Conservation (phyloP, 2,113 vertebrate species). For the Melanerpes aurifrons region DNA sequence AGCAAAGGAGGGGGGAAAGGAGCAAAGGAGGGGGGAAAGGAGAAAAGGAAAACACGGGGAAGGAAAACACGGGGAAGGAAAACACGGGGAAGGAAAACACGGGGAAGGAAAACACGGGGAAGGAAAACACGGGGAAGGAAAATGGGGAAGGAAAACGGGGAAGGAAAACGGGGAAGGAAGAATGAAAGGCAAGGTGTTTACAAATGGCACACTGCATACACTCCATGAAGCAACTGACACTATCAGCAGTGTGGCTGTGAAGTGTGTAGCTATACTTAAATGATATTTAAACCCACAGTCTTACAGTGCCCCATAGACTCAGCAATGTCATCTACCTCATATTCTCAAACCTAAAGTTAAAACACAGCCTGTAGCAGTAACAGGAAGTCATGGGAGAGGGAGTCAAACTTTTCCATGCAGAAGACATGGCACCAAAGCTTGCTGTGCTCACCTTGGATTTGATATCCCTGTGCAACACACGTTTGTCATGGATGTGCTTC, state of each 20-base stretch:
- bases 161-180: background rate
- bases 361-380: background rate
- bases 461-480: constrained; percentile 90
- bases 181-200: background rate
- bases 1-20: too few relatives aligned
- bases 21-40: too few relatives aligned
- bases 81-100: too few relatives aligned
- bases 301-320: background rate
- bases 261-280: background rate
- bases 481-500: constrained; percentile 88
- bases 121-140: too few relatives aligned
- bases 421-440: background rate
- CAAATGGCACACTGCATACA: background rate
- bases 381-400: background rate
- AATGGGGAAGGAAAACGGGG: too few relatives aligned
- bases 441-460: constrained; percentile 89
- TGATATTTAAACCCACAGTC: background rate
- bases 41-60: too few relatives aligned
- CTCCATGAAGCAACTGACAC: background rate
- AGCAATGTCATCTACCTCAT: background rate
- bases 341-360: background rate
- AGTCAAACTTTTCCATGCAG: background rate
- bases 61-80: too few relatives aligned
- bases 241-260: background rate
- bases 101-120: too few relatives aligned